phyloP scores from a whole-genome alignment of 2,888 invertebrate genomes.

The Tetrapedia diversipes region DNA sequence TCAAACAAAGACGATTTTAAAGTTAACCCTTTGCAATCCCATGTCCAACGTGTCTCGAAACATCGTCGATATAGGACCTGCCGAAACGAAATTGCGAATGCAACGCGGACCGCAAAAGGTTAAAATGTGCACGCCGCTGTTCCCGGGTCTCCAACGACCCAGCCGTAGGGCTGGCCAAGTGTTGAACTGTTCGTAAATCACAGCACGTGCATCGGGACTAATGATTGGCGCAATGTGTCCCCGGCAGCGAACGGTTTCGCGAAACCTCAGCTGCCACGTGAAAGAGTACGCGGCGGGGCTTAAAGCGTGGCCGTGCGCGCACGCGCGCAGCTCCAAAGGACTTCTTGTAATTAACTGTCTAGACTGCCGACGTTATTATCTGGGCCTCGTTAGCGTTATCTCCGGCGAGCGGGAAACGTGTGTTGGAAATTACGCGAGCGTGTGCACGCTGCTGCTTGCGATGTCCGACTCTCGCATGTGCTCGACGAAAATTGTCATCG shows the following conservation, averaged over 20 bases:
- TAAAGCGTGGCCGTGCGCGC: constrained; percentile 59
- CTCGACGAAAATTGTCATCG: constrained; percentile 33
- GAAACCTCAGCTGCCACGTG: constrained; percentile 28
- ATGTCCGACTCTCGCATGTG: constrained; percentile 27
- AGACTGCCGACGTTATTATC: constrained; percentile 80
- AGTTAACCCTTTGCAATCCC: too few relatives aligned
- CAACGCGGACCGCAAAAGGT: too few relatives aligned
- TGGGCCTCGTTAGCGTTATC: constrained; percentile 81
- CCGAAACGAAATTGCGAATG: too few relatives aligned
- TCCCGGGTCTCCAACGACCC: too few relatives aligned
- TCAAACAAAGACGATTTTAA: too few relatives aligned
- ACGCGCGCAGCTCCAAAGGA: constrained; percentile 74
- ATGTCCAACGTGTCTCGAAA: too few relatives aligned
- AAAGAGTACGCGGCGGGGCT: constrained; percentile 50
- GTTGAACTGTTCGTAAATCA: constrained; percentile 59
- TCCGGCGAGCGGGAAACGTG: constrained; percentile 79
- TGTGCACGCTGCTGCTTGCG: constrained; percentile 38
- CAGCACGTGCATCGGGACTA: too few relatives aligned
- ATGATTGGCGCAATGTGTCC: too few relatives aligned
- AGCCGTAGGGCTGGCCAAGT: too few relatives aligned
- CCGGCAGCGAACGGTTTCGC: constrained; percentile 30
- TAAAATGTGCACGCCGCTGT: too few relatives aligned
- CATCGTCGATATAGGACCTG: too few relatives aligned
- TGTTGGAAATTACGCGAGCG: constrained; percentile 61
- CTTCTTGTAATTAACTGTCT: constrained; percentile 80